A percentile compares a stretch with the other conserved stretches of the same genome.
Conservation (phyloP, 2,888 invertebrate species). For the Nebria brevicollis region DNA sequence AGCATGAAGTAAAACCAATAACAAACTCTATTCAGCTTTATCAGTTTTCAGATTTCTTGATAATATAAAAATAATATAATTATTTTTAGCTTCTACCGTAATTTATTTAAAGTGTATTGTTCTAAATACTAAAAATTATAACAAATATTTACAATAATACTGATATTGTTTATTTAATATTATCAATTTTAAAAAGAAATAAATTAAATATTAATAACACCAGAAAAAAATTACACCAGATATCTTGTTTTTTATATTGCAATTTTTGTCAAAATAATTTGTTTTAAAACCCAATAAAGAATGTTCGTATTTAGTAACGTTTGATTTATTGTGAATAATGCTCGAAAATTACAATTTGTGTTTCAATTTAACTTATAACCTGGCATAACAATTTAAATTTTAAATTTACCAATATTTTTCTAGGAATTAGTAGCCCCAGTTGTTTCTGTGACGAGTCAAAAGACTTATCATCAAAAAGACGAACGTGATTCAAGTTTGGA, state of each 20-base stretch:
- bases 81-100: no score
- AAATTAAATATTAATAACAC: no score
- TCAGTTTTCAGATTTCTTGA: no score
- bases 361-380: neutral
- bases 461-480: slow-evolving; percentile 55
- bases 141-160: no score
- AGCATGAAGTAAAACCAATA: neutral
- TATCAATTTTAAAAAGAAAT: no score
- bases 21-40: neutral
- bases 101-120: no score
- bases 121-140: no score
- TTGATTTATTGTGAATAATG: neutral
- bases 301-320: neutral
- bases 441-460: slow-evolving; percentile 61
- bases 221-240: no score
- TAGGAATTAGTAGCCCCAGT: slow-evolving; percentile 69
- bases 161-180: no score
- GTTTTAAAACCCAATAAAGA: neutral
- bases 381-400: neutral
- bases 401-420: slow-evolving; percentile 51
- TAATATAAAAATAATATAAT: no score
- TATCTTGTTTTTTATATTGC: neutral
- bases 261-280: neutral
- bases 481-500: slow-evolving; percentile 61
- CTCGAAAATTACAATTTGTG: neutral